A percentile compares a stretch with the other conserved stretches of the same genome.
phyloP scores from a whole-genome alignment of 1,140 invertebrate genomes.

The Drosophila micromelanica region DNA sequence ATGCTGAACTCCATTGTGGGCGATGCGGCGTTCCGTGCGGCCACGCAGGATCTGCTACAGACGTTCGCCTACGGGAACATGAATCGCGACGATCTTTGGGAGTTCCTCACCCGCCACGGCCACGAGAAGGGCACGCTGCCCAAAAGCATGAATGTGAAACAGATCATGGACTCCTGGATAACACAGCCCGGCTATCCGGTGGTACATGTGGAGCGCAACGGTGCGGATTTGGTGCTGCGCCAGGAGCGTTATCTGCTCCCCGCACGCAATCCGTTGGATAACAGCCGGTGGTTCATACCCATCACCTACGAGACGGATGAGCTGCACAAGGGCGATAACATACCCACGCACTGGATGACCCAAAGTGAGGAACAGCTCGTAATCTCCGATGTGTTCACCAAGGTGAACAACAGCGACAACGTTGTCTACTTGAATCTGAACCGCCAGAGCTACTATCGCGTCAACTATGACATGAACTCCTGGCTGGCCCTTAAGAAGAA shows the following conservation, averaged over 20 bases:
- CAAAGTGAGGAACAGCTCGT: constrained; percentile 62
- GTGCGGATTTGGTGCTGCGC: constrained; percentile 55
- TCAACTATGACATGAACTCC: constrained; percentile 90
- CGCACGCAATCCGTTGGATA: constrained; percentile 47
- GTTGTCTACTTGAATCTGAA: constrained; percentile 78
- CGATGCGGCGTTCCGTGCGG: constrained; percentile 88
- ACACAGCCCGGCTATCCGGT: constrained; percentile 93
- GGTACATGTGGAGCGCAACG: constrained; percentile 86
- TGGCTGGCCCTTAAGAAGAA: constrained; percentile 88
- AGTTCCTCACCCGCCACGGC: constrained; percentile 86
- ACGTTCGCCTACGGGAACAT: constrained; percentile 88
- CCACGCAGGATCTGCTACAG: constrained; percentile 87
- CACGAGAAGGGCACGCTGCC: constrained; percentile 84
- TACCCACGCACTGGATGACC: constrained; percentile 75
- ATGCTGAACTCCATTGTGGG: constrained; percentile 93
- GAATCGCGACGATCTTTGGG: constrained; percentile 90
- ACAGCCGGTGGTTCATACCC: constrained; percentile 86
- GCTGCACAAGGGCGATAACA: constrained; percentile 59
- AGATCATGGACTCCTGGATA: constrained; percentile 94
- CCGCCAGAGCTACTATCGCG: constrained; percentile 88
- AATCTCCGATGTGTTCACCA: constrained; percentile 59
- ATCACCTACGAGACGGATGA: constrained; percentile 86
- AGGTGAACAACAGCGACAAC: constrained; percentile 48
- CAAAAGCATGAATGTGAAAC: constrained; percentile 86
- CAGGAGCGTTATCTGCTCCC: constrained; percentile 78